Conservation (phyloP, 2,888 invertebrate genomes). For the Rotaria magnacalcarata region DNA sequence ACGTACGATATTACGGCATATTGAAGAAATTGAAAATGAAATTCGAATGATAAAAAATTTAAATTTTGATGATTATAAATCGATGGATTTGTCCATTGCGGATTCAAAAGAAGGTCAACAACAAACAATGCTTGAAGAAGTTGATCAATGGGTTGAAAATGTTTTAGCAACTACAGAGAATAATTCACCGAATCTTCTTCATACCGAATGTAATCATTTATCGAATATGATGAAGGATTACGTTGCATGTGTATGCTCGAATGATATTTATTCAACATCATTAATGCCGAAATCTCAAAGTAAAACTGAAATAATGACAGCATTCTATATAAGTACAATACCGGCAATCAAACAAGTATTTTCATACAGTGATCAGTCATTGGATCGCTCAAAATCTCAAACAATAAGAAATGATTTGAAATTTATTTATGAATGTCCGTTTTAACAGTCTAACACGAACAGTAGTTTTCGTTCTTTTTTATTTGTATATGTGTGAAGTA, state of each 20-base stretch:
- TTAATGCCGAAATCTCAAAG: neutral
- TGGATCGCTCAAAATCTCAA: neutral
- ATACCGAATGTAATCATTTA: neutral
- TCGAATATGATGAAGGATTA: neutral
- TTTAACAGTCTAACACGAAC: neutral
- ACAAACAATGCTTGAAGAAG: neutral
- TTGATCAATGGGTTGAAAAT: neutral
- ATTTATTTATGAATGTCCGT: neutral
- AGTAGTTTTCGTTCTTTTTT: neutral
- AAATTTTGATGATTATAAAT: neutral
- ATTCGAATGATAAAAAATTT: neutral
- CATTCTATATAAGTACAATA: neutral
- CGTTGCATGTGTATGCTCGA: neutral
- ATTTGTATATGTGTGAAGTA: neutral
- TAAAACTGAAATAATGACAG: neutral
- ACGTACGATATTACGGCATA: neutral
- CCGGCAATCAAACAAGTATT: neutral
- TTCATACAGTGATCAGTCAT: neutral
- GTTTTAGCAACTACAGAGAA: neutral
- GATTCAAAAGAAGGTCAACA: neutral
- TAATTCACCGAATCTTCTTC: neutral
- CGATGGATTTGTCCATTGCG: neutral
- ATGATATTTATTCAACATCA: neutral
- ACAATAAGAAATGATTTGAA: neutral
- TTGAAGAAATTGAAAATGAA: conserved; percentile 31